phyloP scores from a whole-genome alignment of 1,140 invertebrate genomes.

The Drosophila athabasca region DNA sequence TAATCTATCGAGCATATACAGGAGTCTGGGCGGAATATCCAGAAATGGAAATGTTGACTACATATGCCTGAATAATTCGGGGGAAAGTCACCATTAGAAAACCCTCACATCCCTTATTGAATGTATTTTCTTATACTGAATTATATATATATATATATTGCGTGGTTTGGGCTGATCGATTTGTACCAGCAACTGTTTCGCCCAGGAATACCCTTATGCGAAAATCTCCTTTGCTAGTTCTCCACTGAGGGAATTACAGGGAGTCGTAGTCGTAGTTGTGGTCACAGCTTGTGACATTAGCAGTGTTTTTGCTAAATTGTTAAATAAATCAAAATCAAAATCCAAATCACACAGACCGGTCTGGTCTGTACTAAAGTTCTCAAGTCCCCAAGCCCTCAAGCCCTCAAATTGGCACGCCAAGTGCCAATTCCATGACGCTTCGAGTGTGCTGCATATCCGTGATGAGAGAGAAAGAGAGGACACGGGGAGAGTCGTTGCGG shows the following conservation, averaged over 20 bases:
- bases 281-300: constrained; percentile 61
- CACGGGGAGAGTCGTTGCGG: not conserved
- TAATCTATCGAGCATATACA: no score
- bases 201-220: no score
- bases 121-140: no score
- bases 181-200: no score
- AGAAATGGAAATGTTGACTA: no score
- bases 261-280: constrained; percentile 31
- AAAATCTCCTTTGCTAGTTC: no score
- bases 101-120: no score
- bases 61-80: no score
- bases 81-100: no score
- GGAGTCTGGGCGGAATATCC: no score
- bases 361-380: constrained; percentile 16
- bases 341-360: constrained; percentile 31
- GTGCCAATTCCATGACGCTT: constrained; percentile 61
- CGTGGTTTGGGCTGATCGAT: no score
- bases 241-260: not conserved
- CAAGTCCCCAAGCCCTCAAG: constrained; percentile 26
- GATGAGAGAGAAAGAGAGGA: not conserved
- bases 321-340: constrained; percentile 76
- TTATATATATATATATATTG: no score
- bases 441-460: not conserved
- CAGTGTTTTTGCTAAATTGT: constrained; percentile 71
- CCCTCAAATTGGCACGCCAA: constrained; percentile 58